Evolutionary conservation across 2,113 vertebrate species (phyloP), one percentile per base, ranked within the genome.

Genomic region (Scomber scombrus): DNA sequence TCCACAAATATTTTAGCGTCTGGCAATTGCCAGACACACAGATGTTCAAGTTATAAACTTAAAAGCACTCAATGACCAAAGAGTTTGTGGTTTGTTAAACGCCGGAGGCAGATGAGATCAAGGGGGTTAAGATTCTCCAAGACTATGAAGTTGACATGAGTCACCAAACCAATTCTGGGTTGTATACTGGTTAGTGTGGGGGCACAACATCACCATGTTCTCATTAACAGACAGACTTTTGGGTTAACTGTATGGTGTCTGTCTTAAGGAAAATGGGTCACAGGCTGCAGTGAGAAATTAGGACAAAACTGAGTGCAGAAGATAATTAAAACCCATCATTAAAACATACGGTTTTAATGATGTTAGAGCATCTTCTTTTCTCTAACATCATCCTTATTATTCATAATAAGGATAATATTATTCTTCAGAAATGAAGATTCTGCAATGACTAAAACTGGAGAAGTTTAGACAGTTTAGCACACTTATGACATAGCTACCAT

Each of bases 91-190:
- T 63, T 67, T 72, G 12, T 29, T 63, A 0, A 29, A 67, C n/a
- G 45, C 21, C 2, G 0, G 19, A 60, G 73, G 62, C 46, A 75
- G 16, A 63, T 16, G 2, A 18, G 3, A 86, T 72, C 15, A 11
- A 21, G n/a, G 8, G 18, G 3, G 29, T 52, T 46, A 45, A 57
- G 9, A 60, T 55, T 13, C 49, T 72, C 34, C 11, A 29, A 18
- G 34, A 51, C 13, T 23, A 10, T 23, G 11, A 52, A 46, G 56
- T 18, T 58, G 23, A 77, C 56, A 47, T 64, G 63, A 82, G 21
- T 89, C 80, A 86, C 63, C 23, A 58, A 75, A 76, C 43, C 63
- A 80, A 76, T 47, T 18, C 43, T 64, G 19, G 19, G 47, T 16
- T 57, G 69, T 45, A 34, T 57, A 11, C 19, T 67, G 23, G 23